These are phyloP conservation scores for Cettia cetti DNA, from an alignment of 2,113 vertebrate genomes.

Conservation along the genomic window DNA sequence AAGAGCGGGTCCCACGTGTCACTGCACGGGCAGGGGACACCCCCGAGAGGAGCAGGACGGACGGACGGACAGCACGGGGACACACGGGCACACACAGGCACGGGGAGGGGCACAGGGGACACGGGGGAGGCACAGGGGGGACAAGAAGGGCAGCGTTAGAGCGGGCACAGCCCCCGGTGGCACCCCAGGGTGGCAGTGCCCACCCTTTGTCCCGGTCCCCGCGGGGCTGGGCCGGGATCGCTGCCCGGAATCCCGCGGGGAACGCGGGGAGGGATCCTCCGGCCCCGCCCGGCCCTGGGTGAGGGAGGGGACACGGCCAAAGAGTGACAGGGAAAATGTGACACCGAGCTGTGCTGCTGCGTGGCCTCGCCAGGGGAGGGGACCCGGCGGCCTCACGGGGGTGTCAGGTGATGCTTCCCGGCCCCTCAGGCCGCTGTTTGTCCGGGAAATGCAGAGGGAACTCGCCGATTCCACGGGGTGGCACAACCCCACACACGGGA, in stretches of 20 bases:
- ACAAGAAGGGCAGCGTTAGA: conserved; percentile 77
- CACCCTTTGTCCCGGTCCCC: too few species aligned
- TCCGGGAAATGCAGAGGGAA: background rate
- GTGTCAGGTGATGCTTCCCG: rapidly evolving
- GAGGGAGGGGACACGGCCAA: too few species aligned
- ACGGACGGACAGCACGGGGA: background rate
- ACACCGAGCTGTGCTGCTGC: too few species aligned
- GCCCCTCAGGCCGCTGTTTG: rapidly evolving
- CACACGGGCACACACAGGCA: background rate
- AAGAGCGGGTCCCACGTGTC: conserved; percentile 46
- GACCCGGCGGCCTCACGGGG: background rate
- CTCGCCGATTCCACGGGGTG: background rate
- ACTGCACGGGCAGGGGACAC: conserved; percentile 22
- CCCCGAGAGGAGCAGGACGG: too few species aligned
- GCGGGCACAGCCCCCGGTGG: background rate
- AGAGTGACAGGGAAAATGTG: too few species aligned
- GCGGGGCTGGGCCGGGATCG: too few species aligned
- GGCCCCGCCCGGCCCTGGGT: too few species aligned
- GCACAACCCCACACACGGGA: too few species aligned
- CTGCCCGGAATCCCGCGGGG: background rate
- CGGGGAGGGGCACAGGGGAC: conserved; percentile 5
- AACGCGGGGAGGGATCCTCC: background rate
- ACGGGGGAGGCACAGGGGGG: conserved; percentile 31
- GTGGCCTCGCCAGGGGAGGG: too few species aligned
- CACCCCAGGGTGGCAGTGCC: background rate